A percentile compares a stretch with the other conserved stretches of the same genome.
Evolutionary conservation across 2,797 vertebrate genomes (phyloP).

Genomic region (Chelonia mydas): DNA sequence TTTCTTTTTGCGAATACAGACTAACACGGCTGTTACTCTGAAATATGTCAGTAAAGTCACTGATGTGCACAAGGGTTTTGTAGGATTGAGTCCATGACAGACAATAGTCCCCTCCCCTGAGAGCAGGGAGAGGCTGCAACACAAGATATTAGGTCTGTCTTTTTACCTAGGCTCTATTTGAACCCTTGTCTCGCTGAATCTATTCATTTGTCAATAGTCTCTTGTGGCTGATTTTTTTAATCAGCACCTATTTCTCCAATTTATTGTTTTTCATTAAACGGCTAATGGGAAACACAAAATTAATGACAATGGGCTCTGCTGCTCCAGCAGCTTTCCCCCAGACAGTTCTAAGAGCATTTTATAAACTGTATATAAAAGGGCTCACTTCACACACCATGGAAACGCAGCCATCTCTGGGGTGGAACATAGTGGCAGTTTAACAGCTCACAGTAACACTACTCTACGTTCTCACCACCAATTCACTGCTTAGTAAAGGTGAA

Average conservation of each 20-base stretch:
- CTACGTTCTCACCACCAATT: background rate
- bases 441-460: background rate
- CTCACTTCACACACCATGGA: background rate
- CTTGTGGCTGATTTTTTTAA: background rate
- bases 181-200: background rate
- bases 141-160: background rate
- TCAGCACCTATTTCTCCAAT: background rate
- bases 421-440: background rate
- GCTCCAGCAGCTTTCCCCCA: background rate
- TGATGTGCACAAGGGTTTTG: background rate
- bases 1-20: too few relatives aligned
- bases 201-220: background rate
- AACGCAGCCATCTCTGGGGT: background rate
- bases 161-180: background rate
- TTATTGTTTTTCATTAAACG: background rate
- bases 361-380: background rate
- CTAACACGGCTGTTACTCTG: too few relatives aligned
- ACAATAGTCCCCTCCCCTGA: background rate
- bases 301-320: background rate
- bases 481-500: background rate
- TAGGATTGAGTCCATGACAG: background rate
- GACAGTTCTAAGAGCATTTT: background rate
- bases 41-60: background rate
- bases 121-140: background rate
- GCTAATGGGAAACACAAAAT: background rate